Percentiles rank a stretch among this genome's conserved stretches.
Evolutionary conservation across 2,797 vertebrate species (phyloP).

Genomic region (Sylvia borin): DNA sequence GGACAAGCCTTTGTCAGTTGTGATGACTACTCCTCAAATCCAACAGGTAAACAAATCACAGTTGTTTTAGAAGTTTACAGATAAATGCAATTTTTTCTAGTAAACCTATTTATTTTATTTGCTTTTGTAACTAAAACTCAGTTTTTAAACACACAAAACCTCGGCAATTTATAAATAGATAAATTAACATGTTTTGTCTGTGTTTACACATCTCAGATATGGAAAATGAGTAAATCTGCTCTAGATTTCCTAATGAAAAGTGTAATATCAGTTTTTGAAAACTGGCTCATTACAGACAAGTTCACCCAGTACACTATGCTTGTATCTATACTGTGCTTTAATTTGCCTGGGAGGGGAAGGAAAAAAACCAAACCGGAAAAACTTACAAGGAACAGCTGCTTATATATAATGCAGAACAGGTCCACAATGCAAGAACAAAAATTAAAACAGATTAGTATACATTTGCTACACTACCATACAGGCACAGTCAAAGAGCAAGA

Average conservation of each 20-base stretch:
- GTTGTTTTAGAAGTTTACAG: neutral
- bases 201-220: neutral
- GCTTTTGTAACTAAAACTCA: neutral
- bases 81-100: neutral
- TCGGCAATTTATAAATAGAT: neutral
- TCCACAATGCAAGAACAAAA: conserved; percentile 72
- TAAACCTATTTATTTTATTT: neutral
- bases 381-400: conserved; percentile 78
- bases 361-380: neutral
- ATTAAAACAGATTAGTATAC: conserved; percentile 72
- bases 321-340: neutral
- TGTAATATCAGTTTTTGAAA: neutral
- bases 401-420: conserved; percentile 61
- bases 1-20: neutral
- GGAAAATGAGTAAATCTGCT: neutral
- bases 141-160: neutral
- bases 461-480: neutral
- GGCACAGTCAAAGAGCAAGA: neutral
- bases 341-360: neutral
- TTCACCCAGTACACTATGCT: neutral
- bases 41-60: neutral
- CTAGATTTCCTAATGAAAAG: neutral
- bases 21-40: neutral
- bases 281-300: conserved; percentile 18
- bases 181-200: neutral